phyloP scores from a whole-genome alignment of 2,113 vertebrate species.

The Amazona guildingii region DNA sequence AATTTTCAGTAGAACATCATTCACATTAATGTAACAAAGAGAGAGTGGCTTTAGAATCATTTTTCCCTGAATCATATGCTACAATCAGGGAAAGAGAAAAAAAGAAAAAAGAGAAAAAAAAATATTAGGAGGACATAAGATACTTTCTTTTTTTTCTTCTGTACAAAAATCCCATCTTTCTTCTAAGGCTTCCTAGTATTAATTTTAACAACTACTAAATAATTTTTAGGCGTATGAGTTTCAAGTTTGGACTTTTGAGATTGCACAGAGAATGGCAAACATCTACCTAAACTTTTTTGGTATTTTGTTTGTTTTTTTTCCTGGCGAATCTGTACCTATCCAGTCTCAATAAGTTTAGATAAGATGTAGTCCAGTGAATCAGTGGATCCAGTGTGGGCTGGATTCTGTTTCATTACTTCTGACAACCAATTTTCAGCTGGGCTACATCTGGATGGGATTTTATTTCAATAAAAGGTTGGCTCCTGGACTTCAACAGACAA shows the following conservation, averaged over 20 bases:
- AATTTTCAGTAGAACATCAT: conserved; percentile 33
- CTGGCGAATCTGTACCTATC: background rate
- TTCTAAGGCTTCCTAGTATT: background rate
- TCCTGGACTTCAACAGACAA: background rate
- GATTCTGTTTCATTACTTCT: background rate
- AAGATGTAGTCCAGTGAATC: background rate
- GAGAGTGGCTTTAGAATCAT: background rate
- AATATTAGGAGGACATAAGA: background rate
- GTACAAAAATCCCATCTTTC: background rate
- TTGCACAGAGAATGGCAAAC: background rate
- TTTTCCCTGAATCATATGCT: background rate
- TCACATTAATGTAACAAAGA: background rate
- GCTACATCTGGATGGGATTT: background rate
- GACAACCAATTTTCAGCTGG: background rate
- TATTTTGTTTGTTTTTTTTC: background rate
- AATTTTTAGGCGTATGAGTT: background rate
- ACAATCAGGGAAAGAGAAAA: background rate
- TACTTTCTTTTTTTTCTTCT: background rate
- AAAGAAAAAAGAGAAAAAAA: background rate
- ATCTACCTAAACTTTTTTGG: background rate
- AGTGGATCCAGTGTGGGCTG: background rate
- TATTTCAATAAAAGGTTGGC: background rate
- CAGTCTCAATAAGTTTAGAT: background rate
- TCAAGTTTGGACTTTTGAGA: background rate
- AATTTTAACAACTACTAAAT: background rate